Base-by-base conservation (phyloP, 2,113 vertebrate genomes). In the Corythornis vintsioides region DNA sequence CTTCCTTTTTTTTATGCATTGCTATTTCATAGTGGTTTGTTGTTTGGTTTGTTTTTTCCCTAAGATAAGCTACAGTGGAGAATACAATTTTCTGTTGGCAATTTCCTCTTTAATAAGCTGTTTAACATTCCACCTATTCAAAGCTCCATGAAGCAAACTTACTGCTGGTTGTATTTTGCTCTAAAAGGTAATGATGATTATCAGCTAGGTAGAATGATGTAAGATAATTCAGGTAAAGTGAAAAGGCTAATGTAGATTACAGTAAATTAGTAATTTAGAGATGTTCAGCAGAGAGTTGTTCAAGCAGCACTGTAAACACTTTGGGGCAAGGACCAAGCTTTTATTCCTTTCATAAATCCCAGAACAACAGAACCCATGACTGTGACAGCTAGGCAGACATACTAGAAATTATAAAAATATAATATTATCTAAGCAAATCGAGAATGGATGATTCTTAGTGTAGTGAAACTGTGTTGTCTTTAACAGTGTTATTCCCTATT, bases 41-140 rank as follows among this genome's bases (percentile, higher is more conserved):
- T 60, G 13, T 21, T 45, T 38, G 13, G 59, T 4, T 22, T 70
- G 76, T 53, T 81, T 83, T n/a, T 33, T 33, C n/a, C 65, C 35
- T 87, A 72, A 94, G 73, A 81, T 94, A 96, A 92, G 40, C 5
- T 20, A 92, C 93, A 94, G 79, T 47, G 72, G 81, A 21, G 40
- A 95, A 94, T 95, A 90, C 52, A 96, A 94, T 95, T 97, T 97
- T 92, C 84, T 96, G 60, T 76, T 95, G 85, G 84, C 55, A 96
- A 75, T 80, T 96, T 95, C 53, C 70, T 96, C 55, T 95, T 94
- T 94, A 97, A 96, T 95, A 89, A 92, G 83, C 22, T 74, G 40
- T 96, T 94, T 93, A 97, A 86, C 75, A 95, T 69, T 74, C 53
- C 91, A 91, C 70, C 89, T 86, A 78, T 90, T 91, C 80, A 83